A percentile compares a stretch with the other conserved stretches of the same genome.
phyloP scores from a whole-genome alignment of 1,140 invertebrate genomes.

The Lutraria rhynchaena region DNA sequence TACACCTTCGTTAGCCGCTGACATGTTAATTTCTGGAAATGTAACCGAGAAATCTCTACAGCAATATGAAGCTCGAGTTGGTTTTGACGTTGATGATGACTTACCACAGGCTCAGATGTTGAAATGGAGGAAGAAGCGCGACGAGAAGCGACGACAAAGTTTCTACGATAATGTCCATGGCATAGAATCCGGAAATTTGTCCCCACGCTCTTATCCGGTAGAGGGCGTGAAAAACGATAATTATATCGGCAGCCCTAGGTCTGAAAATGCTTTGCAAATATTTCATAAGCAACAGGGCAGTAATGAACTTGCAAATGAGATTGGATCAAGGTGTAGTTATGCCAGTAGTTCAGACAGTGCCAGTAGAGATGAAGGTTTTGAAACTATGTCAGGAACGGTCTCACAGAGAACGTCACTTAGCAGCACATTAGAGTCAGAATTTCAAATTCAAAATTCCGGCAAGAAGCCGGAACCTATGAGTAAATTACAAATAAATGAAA shows the following conservation, averaged over 20 bases:
- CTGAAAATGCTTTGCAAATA: slow-evolving; percentile 39
- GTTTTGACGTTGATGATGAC: slow-evolving; percentile 62
- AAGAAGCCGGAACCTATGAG: slow-evolving; percentile 61
- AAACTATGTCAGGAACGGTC: slow-evolving; percentile 78
- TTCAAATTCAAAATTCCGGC: slow-evolving; percentile 61
- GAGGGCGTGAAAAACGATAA: slow-evolving; percentile 28
- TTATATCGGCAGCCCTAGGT: slow-evolving; percentile 52
- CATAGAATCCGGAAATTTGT: slow-evolving; percentile 48
- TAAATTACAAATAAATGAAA: slow-evolving; percentile 54
- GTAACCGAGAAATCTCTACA: slow-evolving; percentile 44
- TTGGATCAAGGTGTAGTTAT: slow-evolving; percentile 76
- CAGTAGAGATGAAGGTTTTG: slow-evolving; percentile 79
- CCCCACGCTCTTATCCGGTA: slow-evolving; percentile 11
- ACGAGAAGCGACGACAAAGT: slow-evolving; percentile 63
- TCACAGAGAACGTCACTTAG: slow-evolving; percentile 80
- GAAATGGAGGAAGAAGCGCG: slow-evolving; percentile 74
- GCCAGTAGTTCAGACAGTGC: slow-evolving; percentile 74
- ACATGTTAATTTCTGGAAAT: neutral
- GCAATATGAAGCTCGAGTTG: slow-evolving; percentile 22
- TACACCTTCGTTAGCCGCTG: neutral
- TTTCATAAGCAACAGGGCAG: slow-evolving; percentile 63
- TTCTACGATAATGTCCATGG: slow-evolving; percentile 70
- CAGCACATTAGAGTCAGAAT: slow-evolving; percentile 79
- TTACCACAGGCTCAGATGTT: slow-evolving; percentile 68
- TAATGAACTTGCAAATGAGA: slow-evolving; percentile 73